Percentiles rank a stretch among this genome's conserved stretches.
phyloP scores from a whole-genome alignment of 2,113 vertebrate species.

The Scopus umbretta region DNA sequence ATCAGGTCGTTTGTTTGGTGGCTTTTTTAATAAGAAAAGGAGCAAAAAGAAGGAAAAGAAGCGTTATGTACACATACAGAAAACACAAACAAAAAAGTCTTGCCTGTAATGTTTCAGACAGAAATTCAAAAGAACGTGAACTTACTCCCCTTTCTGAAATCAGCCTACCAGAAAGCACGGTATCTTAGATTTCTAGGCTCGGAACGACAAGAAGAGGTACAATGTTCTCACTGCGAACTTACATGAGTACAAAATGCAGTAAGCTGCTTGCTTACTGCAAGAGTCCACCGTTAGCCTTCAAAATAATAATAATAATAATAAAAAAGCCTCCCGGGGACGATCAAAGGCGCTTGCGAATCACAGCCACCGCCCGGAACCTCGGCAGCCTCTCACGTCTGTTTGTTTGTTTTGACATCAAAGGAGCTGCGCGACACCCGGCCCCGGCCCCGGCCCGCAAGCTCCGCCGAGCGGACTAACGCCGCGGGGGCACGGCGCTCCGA shows the following conservation, averaged over 20 bases:
- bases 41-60: not conserved
- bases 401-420: not conserved
- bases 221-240: not conserved
- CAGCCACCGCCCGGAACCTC: not conserved
- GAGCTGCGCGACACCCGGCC: not conserved
- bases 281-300: not conserved
- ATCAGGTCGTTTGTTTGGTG: not conserved
- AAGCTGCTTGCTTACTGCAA: not conserved
- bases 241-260: rapidly evolving
- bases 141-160: not conserved
- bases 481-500: not conserved
- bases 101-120: not conserved
- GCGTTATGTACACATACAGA: rapidly evolving
- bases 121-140: not conserved
- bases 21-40: not conserved
- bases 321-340: rapidly evolving
- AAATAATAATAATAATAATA: too few species aligned
- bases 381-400: not conserved
- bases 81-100: not conserved
- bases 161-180: too few species aligned
- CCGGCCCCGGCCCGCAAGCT: too few species aligned
- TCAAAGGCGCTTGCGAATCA: not conserved
- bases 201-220: not conserved
- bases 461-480: not conserved
- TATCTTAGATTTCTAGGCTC: not conserved